Conservation (phyloP, 2,888 invertebrate genomes). For the Drosophila silvestris region DNA sequence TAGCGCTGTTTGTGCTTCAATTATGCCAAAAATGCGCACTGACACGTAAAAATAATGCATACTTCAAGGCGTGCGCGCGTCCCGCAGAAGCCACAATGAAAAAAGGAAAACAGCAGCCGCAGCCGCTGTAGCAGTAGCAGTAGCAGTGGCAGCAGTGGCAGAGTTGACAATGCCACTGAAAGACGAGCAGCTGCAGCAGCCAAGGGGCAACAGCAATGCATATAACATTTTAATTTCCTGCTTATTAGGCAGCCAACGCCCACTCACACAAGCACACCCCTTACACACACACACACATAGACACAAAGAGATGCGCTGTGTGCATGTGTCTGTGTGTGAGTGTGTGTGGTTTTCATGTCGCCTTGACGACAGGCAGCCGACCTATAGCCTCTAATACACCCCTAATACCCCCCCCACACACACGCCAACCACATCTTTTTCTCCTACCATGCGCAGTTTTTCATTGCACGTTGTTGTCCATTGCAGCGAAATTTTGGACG, state of each 20-base stretch:
- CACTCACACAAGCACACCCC: slow-evolving; percentile 23
- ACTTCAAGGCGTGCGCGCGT: slow-evolving; percentile 72
- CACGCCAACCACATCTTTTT: slow-evolving; percentile 36
- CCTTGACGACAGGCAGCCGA: slow-evolving; percentile 38
- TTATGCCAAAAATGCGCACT: slow-evolving; percentile 79
- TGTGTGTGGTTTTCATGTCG: slow-evolving; percentile 34
- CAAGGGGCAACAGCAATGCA: slow-evolving; percentile 67
- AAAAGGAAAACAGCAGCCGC: slow-evolving; percentile 29
- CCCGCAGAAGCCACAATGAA: slow-evolving; percentile 43
- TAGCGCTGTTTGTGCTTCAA: slow-evolving; percentile 75
- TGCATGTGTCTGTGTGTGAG: slow-evolving; percentile 5
- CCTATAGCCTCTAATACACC: neutral
- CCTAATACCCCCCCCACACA: neutral
- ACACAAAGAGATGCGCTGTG: slow-evolving; percentile 58
- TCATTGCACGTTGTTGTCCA: slow-evolving; percentile 71
- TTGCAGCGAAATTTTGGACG: slow-evolving; percentile 70
- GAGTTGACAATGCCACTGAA: slow-evolving; percentile 54
- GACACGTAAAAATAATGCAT: slow-evolving; percentile 81
- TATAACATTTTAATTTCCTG: slow-evolving; percentile 83
- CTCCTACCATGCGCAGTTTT: slow-evolving; percentile 65
- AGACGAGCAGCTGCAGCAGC: slow-evolving; percentile 32
- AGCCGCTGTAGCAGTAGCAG: slow-evolving; percentile 27
- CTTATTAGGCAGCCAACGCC: slow-evolving; percentile 72
- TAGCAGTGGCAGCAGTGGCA: slow-evolving; percentile 19
- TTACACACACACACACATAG: slow-evolving; percentile 16